Conservation (phyloP, 2,113 vertebrate species). For the Pollimyrus isidori region DNA sequence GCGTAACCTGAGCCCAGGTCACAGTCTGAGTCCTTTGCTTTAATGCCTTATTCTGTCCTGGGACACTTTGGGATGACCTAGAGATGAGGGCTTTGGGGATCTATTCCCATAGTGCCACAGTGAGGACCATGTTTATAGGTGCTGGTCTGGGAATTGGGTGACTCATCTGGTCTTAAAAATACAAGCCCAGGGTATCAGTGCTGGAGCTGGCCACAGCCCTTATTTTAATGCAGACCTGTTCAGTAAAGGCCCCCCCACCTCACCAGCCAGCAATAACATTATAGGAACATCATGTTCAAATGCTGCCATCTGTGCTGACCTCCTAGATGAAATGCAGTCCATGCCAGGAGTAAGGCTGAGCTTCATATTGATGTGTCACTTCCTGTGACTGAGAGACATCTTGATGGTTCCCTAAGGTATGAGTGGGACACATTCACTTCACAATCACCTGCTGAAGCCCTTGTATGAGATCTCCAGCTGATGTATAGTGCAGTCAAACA, state of each 20-base stretch:
- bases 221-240: background rate
- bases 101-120: constrained; percentile 36
- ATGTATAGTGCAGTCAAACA: background rate
- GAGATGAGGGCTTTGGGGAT: constrained; percentile 22
- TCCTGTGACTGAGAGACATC: background rate
- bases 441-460: background rate
- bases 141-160: constrained; percentile 22
- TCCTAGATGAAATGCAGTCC: background rate
- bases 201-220: constrained; percentile 10
- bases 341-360: background rate
- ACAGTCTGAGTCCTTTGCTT: constrained; percentile 25
- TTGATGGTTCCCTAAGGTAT: background rate
- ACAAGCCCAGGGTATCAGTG: constrained; percentile 31
- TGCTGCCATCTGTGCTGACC: background rate
- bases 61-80: constrained; percentile 30
- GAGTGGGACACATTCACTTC: background rate
- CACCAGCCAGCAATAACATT: background rate
- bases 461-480: background rate
- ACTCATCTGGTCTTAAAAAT: constrained; percentile 43
- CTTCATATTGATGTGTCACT: background rate
- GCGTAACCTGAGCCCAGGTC: constrained; percentile 44
- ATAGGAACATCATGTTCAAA: constrained; percentile 30
- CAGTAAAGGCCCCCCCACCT: background rate
- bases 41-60: constrained; percentile 45
- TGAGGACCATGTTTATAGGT: constrained; percentile 27